Conservation (phyloP, 2,888 invertebrate species). For the Herminia tarsipennalis region DNA sequence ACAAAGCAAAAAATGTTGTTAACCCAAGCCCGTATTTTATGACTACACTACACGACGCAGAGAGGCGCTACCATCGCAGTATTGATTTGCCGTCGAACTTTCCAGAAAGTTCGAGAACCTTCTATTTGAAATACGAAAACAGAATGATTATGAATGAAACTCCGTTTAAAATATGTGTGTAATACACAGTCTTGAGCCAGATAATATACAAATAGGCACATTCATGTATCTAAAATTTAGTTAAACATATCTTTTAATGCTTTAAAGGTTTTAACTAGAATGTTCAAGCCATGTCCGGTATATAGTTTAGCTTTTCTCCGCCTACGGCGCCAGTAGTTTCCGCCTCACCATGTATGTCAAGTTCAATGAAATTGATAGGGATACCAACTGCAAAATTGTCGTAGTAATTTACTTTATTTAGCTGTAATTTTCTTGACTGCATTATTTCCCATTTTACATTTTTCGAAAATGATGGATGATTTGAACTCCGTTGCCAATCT, state of each 20-base stretch:
- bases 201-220: neutral
- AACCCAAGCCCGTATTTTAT: conserved; percentile 19
- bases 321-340: conserved; percentile 58
- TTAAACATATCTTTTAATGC: conserved; percentile 22
- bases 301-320: conserved; percentile 52
- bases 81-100: conserved; percentile 36
- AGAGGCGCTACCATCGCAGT: conserved; percentile 41
- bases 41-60: conserved; percentile 48
- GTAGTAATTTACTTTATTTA: neutral
- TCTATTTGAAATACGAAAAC: conserved; percentile 46
- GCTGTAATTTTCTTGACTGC: neutral
- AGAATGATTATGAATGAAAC: conserved; percentile 39
- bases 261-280: conserved; percentile 58
- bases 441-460: neutral
- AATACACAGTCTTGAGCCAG: neutral
- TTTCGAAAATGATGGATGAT: neutral
- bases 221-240: conserved; percentile 26
- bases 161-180: neutral
- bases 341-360: conserved; percentile 45
- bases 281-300: conserved; percentile 65
- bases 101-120: conserved; percentile 68
- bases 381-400: conserved; percentile 35
- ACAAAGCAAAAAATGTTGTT: conserved; percentile 56
- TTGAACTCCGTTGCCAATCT: too few species aligned
- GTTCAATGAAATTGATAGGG: conserved; percentile 27